phyloP scores from a whole-genome alignment of 1,140 invertebrate genomes.

The Lanistes nyassanus region DNA sequence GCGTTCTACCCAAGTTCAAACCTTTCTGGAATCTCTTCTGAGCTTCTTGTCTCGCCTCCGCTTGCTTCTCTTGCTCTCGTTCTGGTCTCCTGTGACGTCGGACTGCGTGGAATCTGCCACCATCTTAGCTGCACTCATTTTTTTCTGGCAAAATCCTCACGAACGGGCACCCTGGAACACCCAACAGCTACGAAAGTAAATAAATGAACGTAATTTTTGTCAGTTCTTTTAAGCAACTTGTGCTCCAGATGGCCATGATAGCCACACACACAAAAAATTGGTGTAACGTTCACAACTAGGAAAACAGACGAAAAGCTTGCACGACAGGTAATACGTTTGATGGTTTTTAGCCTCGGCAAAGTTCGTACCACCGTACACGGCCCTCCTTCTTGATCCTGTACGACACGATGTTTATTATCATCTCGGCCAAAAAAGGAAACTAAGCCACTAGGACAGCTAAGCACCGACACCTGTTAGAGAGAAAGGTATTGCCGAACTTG shows the following conservation, averaged over 20 bases:
- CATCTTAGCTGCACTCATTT: slow-evolving; percentile 57
- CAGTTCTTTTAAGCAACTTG: not conserved
- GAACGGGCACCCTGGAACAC: not conserved
- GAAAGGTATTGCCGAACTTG: too few relatives aligned
- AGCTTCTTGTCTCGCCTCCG: slow-evolving; percentile 36
- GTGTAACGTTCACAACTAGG: not conserved
- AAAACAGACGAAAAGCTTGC: not conserved
- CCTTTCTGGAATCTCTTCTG: slow-evolving; percentile 27
- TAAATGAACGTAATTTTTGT: not conserved
- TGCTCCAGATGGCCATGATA: not conserved
- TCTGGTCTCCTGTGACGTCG: slow-evolving; percentile 10
- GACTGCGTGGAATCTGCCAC: slow-evolving; percentile 55
- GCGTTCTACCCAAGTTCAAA: too few relatives aligned
- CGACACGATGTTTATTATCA: too few relatives aligned
- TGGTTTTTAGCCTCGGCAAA: too few relatives aligned
- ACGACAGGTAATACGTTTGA: too few relatives aligned
- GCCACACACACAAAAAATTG: not conserved
- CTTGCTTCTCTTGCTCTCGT: slow-evolving; percentile 19
- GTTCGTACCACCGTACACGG: too few relatives aligned
- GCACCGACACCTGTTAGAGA: too few relatives aligned
- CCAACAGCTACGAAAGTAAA: not conserved
- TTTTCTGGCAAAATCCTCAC: not conserved
- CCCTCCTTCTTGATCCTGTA: too few relatives aligned
- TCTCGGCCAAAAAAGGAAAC: too few relatives aligned
- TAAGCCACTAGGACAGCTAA: too few relatives aligned